Conservation (phyloP, 2,797 vertebrate species). For the Karalla daura region DNA sequence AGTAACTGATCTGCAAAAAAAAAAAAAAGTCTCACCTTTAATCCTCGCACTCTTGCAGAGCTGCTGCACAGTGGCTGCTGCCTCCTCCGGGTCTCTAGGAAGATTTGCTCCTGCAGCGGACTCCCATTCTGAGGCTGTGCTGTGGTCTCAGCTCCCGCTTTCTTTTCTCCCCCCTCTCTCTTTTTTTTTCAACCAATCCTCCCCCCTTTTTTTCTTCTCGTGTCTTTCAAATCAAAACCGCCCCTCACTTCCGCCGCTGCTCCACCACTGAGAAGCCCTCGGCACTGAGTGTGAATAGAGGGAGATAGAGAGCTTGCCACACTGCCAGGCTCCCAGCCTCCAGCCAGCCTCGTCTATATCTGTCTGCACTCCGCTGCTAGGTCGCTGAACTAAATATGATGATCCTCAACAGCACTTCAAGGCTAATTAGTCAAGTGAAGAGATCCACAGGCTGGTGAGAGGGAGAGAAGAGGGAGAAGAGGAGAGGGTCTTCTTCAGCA, state of each 20-base stretch:
- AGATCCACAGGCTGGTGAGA: constrained; percentile 68
- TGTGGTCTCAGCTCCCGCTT: constrained; percentile 47
- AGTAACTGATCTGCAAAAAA: constrained; percentile 12
- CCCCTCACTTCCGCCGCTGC: constrained; percentile 65
- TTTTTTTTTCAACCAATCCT: constrained; percentile 67
- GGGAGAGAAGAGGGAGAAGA: no score
- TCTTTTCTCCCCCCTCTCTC: constrained; percentile 39
- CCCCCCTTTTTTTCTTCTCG: constrained; percentile 68
- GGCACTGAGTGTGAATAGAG: constrained; percentile 64
- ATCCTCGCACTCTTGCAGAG: constrained; percentile 45
- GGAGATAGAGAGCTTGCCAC: constrained; percentile 63
- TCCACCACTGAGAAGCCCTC: constrained; percentile 63
- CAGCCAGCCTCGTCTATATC: constrained; percentile 69
- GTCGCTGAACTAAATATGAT: constrained; percentile 75
- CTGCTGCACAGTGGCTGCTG: constrained; percentile 46
- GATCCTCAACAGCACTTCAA: constrained; percentile 77
- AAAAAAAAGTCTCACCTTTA: constrained; percentile 74
- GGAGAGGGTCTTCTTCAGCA: constrained; percentile 47
- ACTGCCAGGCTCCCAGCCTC: constrained; percentile 60
- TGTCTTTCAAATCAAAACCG: constrained; percentile 68
- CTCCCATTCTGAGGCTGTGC: constrained; percentile 61
- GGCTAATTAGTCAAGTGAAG: constrained; percentile 78
- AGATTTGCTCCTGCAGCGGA: constrained; percentile 59
- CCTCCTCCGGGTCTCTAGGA: constrained; percentile 53
- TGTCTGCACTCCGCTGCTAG: constrained; percentile 66